Evolutionary conservation across 1,140 invertebrate genomes (phyloP).

Genomic region (Ganaspis sp.): DNA sequence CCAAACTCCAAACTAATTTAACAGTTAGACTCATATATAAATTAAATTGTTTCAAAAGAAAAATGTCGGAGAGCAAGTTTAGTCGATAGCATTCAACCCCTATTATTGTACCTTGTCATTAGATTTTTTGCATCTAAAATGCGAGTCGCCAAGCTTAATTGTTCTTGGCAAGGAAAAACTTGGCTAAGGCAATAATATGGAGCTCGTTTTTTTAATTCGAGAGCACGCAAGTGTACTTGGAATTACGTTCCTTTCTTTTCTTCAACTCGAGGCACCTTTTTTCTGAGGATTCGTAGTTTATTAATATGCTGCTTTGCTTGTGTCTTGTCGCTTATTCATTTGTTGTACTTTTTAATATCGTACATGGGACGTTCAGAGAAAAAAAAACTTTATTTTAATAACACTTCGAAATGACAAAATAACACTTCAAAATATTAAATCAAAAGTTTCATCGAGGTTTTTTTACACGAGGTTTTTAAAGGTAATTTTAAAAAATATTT

Average conservation of each 20-base stretch:
- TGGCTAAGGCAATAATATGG: constrained; percentile 23
- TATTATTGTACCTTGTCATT: constrained; percentile 5
- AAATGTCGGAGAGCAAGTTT: constrained; percentile 58
- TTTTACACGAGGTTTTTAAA: no score
- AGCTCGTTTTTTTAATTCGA: constrained; percentile 28
- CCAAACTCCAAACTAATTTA: constrained; percentile 65
- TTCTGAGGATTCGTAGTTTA: no score
- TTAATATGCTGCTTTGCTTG: no score
- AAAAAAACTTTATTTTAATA: no score
- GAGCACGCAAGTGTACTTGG: not conserved
- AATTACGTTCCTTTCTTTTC: constrained; percentile 13
- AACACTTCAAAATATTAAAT: no score
- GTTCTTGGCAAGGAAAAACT: not conserved
- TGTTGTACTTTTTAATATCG: no score
- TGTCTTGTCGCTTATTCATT: no score
- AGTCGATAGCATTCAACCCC: constrained; percentile 59
- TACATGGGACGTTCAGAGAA: no score
- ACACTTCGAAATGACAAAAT: no score
- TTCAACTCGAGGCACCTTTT: not conserved
- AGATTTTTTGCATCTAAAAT: constrained; percentile 11
- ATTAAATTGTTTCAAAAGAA: constrained; percentile 61
- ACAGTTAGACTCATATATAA: constrained; percentile 62
- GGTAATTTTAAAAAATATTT: no score
- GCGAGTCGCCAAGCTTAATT: not conserved
- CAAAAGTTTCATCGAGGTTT: no score